A percentile compares a stretch with the other conserved stretches of the same genome.
These are phyloP conservation scores for Synanceia verrucosa DNA, from an alignment of 2,797 vertebrate species.

Conservation along the genomic window DNA sequence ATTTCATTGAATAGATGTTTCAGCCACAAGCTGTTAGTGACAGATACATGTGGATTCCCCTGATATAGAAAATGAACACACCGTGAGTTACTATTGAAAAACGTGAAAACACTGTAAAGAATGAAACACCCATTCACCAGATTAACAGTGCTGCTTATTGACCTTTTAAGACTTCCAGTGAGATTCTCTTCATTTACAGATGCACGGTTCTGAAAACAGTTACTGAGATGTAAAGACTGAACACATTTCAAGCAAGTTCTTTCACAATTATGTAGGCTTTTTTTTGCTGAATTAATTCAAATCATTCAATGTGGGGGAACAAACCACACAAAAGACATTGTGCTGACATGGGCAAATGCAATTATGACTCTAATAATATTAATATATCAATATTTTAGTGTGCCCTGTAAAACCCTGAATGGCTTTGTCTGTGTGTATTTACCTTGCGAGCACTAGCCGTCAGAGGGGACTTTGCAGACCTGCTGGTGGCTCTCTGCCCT, in stretches of 20 bases:
- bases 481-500: conserved; percentile 53
- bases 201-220: conserved; percentile 42
- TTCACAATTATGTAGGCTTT: not conserved
- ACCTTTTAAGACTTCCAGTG: conserved; percentile 43
- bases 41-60: not conserved
- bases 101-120: not conserved
- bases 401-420: not conserved
- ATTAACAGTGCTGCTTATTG: not conserved
- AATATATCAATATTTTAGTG: not conserved
- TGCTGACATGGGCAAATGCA: not conserved
- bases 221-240: not conserved
- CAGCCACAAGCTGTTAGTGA: not conserved
- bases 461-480: conserved; percentile 72
- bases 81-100: not conserved
- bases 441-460: conserved; percentile 79
- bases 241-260: not conserved
- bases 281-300: not conserved
- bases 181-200: conserved; percentile 13
- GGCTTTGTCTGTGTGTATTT: not conserved
- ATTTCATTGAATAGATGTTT: not conserved
- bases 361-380: too few relatives aligned
- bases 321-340: not conserved
- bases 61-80: not conserved
- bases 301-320: not conserved
- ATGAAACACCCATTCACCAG: not conserved